Percentiles rank a stretch among this genome's conserved stretches.
Evolutionary conservation across 2,888 invertebrate genomes (phyloP).

Genomic region (Drosophila demipolita): DNA sequence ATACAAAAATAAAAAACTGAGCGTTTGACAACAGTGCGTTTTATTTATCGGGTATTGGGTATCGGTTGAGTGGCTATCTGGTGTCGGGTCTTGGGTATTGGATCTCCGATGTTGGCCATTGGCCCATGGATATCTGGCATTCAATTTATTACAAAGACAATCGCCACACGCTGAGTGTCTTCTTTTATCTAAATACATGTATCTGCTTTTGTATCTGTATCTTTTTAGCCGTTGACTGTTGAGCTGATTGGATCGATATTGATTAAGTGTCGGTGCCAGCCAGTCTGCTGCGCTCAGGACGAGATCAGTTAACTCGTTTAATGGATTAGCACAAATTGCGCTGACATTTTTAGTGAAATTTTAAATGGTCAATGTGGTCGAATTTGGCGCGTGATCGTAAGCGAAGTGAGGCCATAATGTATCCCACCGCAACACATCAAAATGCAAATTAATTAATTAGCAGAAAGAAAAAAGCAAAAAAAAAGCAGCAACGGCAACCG

Average conservation of each 20-base stretch:
- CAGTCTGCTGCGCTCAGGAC: conserved; percentile 68
- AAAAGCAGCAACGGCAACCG: conserved; percentile 18
- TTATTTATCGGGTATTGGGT: background rate
- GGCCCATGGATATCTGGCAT: conserved; percentile 8
- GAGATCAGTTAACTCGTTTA: conserved; percentile 35
- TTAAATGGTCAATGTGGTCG: conserved; percentile 64
- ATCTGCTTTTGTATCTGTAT: background rate
- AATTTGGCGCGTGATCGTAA: conserved; percentile 65
- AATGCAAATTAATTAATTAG: conserved; percentile 77
- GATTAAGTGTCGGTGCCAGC: conserved; percentile 63
- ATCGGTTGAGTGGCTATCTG: background rate
- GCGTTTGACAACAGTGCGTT: conserved; percentile 48
- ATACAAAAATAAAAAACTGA: conserved; percentile 26
- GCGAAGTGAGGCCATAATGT: conserved; percentile 51
- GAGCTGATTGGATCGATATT: conserved; percentile 10
- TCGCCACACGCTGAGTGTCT: background rate
- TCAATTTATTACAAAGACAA: conserved; percentile 63
- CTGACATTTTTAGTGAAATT: conserved; percentile 67
- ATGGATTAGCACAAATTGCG: conserved; percentile 57
- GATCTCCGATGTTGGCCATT: background rate
- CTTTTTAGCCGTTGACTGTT: conserved; percentile 27
- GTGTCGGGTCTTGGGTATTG: background rate
- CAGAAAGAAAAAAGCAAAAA: conserved; percentile 13
- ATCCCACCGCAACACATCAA: conserved; percentile 64
- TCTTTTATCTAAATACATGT: background rate